Conservation (phyloP, 2,888 invertebrate genomes). For the Biston betularia region DNA sequence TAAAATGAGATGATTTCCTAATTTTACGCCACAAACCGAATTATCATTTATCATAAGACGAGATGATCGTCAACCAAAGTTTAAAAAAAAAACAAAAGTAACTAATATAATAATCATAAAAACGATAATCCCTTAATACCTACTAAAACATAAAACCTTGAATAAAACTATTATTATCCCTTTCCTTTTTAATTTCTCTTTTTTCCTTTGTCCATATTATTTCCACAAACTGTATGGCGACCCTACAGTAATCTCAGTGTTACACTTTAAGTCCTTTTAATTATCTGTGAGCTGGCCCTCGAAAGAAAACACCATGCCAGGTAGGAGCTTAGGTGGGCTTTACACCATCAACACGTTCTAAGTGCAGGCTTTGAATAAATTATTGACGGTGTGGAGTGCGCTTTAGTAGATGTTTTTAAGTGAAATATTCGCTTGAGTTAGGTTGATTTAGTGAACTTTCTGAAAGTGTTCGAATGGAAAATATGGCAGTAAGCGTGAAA, state of each 20-base stretch:
- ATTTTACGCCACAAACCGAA: too few relatives aligned
- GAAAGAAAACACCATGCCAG: slow-evolving; percentile 67
- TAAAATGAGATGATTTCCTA: too few relatives aligned
- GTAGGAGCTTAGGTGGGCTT: slow-evolving; percentile 48
- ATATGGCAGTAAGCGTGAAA: background rate
- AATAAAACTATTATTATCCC: too few relatives aligned
- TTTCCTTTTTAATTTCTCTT: too few relatives aligned
- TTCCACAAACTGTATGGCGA: slow-evolving; percentile 35
- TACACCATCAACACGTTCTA: slow-evolving; percentile 51
- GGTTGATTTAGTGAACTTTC: slow-evolving; percentile 8
- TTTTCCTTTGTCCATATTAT: background rate
- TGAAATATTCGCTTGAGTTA: slow-evolving; percentile 14
- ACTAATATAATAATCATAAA: too few relatives aligned
- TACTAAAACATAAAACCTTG: too few relatives aligned
- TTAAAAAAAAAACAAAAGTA: too few relatives aligned
- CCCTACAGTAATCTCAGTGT: slow-evolving; percentile 63
- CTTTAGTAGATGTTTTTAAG: slow-evolving; percentile 25
- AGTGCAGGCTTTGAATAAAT: slow-evolving; percentile 65
- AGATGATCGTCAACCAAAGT: too few relatives aligned
- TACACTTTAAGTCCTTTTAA: slow-evolving; percentile 73
- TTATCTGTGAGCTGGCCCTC: slow-evolving; percentile 62
- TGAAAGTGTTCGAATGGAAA: background rate
- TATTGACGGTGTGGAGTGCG: slow-evolving; percentile 55
- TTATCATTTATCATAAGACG: too few relatives aligned
- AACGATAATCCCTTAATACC: too few relatives aligned